A percentile compares a stretch with the other conserved stretches of the same genome.
phyloP scores from a whole-genome alignment of 2,797 vertebrate species.

The Scyliorhinus canicula region DNA sequence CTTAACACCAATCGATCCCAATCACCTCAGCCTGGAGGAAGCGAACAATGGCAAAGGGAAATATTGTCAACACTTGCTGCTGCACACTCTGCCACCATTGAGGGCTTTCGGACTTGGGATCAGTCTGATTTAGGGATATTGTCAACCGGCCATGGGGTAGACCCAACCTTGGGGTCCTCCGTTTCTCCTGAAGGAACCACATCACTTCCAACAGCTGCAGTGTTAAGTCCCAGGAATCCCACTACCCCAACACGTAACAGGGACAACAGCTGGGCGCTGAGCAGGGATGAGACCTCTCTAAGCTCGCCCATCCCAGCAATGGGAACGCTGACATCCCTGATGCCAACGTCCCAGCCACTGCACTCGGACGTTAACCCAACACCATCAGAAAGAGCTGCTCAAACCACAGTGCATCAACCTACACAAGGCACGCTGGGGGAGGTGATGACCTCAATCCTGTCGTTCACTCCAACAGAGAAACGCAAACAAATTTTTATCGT shows the following conservation, averaged over 20 bases:
- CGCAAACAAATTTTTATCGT: conserved; percentile 48
- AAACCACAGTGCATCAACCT: background rate
- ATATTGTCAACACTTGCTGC: background rate
- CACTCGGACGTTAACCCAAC: background rate
- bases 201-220: background rate
- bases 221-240: background rate
- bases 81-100: background rate
- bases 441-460: background rate
- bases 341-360: background rate
- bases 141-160: background rate
- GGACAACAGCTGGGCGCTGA: background rate
- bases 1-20: background rate
- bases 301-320: background rate
- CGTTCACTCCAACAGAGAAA: background rate
- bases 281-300: background rate
- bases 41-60: background rate
- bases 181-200: background rate
- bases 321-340: background rate
- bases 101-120: background rate
- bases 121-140: background rate
- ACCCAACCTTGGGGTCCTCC: background rate
- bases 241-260: background rate
- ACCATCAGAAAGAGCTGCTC: background rate
- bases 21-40: background rate
- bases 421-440: background rate